Evolutionary conservation across 2,888 invertebrate species (phyloP).

Genomic region (Tachystola acroxantha): DNA sequence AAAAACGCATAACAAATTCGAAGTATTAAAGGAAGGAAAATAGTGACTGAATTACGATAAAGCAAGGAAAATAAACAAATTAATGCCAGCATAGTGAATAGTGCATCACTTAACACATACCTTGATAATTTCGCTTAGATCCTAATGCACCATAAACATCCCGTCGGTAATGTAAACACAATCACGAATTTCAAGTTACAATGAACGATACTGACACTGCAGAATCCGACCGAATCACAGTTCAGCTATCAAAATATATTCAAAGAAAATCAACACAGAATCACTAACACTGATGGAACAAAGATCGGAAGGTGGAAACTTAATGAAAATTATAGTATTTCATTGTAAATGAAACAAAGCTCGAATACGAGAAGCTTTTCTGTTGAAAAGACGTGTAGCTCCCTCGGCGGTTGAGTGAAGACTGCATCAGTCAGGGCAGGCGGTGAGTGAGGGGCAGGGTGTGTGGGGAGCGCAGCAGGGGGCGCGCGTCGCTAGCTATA

Average conservation of each 20-base stretch:
- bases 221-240: slow-evolving; percentile 50
- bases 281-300: slow-evolving; percentile 34
- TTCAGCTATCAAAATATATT: slow-evolving; percentile 23
- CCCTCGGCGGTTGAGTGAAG: slow-evolving; percentile 40
- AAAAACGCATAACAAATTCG: too few relatives aligned
- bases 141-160: slow-evolving; percentile 54
- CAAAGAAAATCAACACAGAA: slow-evolving; percentile 31
- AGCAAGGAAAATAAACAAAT: too few relatives aligned
- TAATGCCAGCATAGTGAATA: too few relatives aligned
- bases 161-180: slow-evolving; percentile 51
- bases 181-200: slow-evolving; percentile 53
- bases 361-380: slow-evolving; percentile 61
- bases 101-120: slow-evolving; percentile 33
- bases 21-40: too few relatives aligned
- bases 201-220: slow-evolving; percentile 53
- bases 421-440: slow-evolving; percentile 55
- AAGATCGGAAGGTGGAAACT: slow-evolving; percentile 22
- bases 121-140: slow-evolving; percentile 46
- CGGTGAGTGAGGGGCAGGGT: slow-evolving; percentile 14
- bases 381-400: slow-evolving; percentile 29
- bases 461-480: slow-evolving; percentile 12
- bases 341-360: slow-evolving; percentile 57
- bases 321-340: slow-evolving; percentile 37
- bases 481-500: slow-evolving; percentile 14
- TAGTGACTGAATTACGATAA: too few relatives aligned